phyloP scores from a whole-genome alignment of 2,888 invertebrate genomes.

The Halocaridina rubra region DNA sequence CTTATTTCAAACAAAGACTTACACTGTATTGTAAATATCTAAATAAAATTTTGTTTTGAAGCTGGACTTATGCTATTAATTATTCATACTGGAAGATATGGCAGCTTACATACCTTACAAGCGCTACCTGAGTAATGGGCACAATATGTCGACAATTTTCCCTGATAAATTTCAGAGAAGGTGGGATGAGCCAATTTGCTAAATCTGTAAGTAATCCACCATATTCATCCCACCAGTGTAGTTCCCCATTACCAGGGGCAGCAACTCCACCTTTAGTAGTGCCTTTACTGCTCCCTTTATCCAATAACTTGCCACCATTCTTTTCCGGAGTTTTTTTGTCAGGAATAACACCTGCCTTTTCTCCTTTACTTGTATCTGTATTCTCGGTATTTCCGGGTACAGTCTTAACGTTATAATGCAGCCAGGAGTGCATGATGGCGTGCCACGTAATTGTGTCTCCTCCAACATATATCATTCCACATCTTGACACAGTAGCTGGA shows the following conservation, averaged over 20 bases:
- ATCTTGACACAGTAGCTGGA: slow-evolving; percentile 90
- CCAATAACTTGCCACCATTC: neutral
- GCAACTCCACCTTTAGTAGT: neutral
- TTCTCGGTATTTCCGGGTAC: too few relatives aligned
- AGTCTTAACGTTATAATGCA: slow-evolving; percentile 64
- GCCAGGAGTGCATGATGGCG: slow-evolving; percentile 73
- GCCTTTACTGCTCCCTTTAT: neutral
- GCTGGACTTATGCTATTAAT: too few relatives aligned
- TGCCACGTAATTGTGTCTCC: slow-evolving; percentile 80
- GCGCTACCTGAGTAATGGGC: slow-evolving; percentile 38
- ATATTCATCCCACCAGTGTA: slow-evolving; percentile 66
- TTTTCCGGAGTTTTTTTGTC: neutral
- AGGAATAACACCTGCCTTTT: neutral
- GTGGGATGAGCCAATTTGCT: slow-evolving; percentile 59
- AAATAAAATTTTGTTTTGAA: too few relatives aligned
- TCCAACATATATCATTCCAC: slow-evolving; percentile 96
- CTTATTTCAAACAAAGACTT: too few relatives aligned
- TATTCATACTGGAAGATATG: too few relatives aligned
- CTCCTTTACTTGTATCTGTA: neutral
- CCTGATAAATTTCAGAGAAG: slow-evolving; percentile 41
- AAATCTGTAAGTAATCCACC: slow-evolving; percentile 31
- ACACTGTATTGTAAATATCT: too few relatives aligned
- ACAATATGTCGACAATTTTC: slow-evolving; percentile 49
- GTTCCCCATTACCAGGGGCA: neutral
- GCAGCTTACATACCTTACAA: slow-evolving; percentile 51